Evolutionary conservation across 2,888 invertebrate genomes (phyloP).

Genomic region (Eupithecia vulgata): DNA sequence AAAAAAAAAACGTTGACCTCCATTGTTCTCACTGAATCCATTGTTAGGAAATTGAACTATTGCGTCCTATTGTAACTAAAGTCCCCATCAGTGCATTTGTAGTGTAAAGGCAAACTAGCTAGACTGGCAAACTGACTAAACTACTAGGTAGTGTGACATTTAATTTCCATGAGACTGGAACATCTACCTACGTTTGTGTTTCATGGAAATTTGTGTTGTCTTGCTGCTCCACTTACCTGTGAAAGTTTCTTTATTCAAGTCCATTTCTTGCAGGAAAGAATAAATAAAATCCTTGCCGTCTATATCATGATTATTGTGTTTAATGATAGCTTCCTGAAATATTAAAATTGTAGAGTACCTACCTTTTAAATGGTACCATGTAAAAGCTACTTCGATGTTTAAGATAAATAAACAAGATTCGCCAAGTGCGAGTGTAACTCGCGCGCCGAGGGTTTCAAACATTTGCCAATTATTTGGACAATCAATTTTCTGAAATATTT

Average conservation of each 20-base stretch:
- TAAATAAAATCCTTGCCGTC: constrained; percentile 84
- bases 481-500: too few species aligned
- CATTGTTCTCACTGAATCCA: neutral
- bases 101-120: neutral
- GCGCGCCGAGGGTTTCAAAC: too few species aligned
- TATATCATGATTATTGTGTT: constrained; percentile 74
- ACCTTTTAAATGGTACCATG: neutral
- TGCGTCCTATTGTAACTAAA: neutral
- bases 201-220: neutral
- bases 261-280: constrained; percentile 85
- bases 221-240: constrained; percentile 56
- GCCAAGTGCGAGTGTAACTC: too few species aligned
- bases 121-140: too few species aligned
- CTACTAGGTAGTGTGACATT: too few species aligned
- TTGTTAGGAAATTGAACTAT: neutral
- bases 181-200: neutral
- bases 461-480: too few species aligned
- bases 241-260: constrained; percentile 65
- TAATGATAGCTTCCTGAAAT: constrained; percentile 78
- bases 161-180: neutral
- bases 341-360: neutral
- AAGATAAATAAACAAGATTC: too few species aligned
- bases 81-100: neutral
- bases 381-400: neutral
- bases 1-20: too few species aligned